These are phyloP conservation scores for Trichogramma evanescens DNA, from an alignment of 2,888 invertebrate species.

Conservation along the genomic window DNA sequence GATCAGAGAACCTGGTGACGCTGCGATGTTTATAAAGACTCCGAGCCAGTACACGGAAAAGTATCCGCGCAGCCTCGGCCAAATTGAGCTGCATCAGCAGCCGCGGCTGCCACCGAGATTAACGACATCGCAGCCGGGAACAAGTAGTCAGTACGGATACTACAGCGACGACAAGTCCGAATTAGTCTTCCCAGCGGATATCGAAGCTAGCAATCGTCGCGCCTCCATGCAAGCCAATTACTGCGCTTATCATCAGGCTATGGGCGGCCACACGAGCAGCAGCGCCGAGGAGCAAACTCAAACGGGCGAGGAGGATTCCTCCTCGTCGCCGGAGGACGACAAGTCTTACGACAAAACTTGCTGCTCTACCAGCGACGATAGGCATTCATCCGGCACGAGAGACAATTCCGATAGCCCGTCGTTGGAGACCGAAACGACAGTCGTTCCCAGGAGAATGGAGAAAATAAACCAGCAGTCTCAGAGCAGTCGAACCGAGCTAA, in stretches of 20 bases:
- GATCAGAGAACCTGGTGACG: constrained; percentile 32
- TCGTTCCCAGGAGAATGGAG: constrained; percentile 11
- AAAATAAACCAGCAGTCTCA: constrained; percentile 22
- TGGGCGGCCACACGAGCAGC: constrained; percentile 10
- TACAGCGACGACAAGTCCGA: constrained; percentile 33
- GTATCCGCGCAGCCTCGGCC: constrained; percentile 6
- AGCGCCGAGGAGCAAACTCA: constrained; percentile 16
- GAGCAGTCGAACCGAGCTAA: constrained; percentile 38
- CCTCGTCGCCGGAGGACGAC: constrained; percentile 15
- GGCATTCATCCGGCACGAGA: constrained; percentile 3
- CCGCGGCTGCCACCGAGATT: not conserved
- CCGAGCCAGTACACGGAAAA: constrained; percentile 29
- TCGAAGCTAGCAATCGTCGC: constrained; percentile 21
- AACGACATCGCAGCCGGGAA: constrained; percentile 1
- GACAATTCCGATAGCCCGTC: constrained; percentile 21
- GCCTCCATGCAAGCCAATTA: constrained; percentile 11
- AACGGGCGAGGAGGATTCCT: constrained; percentile 6
- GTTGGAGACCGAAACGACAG: constrained; percentile 20
- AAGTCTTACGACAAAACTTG: constrained; percentile 13
- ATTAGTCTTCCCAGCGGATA: constrained; percentile 28
- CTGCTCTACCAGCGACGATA: constrained; percentile 11
- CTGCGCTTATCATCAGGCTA: constrained; percentile 27
- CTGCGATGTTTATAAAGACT: constrained; percentile 30
- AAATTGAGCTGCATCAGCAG: not conserved
- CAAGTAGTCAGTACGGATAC: constrained; percentile 26